Conservation (phyloP, 2,888 invertebrate species). For the Sericinus montela region DNA sequence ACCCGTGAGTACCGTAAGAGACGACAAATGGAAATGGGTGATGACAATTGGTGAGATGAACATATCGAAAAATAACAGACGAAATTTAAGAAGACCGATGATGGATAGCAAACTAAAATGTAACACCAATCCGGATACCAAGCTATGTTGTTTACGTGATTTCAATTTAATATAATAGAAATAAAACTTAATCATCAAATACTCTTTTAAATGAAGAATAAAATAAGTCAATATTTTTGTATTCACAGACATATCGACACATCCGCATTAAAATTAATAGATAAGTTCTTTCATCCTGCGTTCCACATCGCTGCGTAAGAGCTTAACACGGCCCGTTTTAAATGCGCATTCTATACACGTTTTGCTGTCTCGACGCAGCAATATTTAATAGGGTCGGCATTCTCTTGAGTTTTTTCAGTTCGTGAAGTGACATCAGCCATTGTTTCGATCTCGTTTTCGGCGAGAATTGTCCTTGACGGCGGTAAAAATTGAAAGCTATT, state of each 20-base stretch:
- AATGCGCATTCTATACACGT: conserved; percentile 8
- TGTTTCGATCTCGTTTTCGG: conserved; percentile 5
- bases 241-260: background rate
- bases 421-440: conserved; percentile 14
- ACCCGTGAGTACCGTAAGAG: too few species aligned
- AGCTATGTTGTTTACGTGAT: too few species aligned
- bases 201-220: background rate
- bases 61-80: too few species aligned
- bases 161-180: too few species aligned
- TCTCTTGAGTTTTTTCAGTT: conserved; percentile 5
- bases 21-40: too few species aligned
- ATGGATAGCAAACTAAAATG: too few species aligned
- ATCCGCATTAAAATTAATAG: conserved; percentile 9
- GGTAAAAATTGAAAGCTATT: conserved; percentile 9
- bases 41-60: too few species aligned
- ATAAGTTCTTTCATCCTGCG: background rate
- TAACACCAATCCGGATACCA: too few species aligned
- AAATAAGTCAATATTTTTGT: too few species aligned
- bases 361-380: background rate
- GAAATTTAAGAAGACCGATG: too few species aligned
- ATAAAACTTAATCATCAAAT: background rate
- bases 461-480: conserved; percentile 1
- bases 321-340: background rate
- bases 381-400: conserved; percentile 10
- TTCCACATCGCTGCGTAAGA: background rate